phyloP scores from a whole-genome alignment of 1,140 invertebrate species.

The Drosophila orosa region DNA sequence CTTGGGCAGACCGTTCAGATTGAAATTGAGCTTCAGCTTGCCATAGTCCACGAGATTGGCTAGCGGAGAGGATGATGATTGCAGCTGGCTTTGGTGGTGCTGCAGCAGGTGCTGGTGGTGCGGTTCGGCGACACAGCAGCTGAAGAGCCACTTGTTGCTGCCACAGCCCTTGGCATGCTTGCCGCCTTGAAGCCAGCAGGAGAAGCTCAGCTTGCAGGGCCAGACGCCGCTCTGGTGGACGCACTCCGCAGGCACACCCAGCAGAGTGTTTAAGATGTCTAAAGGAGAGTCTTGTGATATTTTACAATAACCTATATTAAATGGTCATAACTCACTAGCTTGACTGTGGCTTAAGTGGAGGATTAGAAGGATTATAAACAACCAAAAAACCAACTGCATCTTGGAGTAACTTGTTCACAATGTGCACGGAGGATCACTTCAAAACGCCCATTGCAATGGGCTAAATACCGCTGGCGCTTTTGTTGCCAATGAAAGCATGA shows the following conservation, averaged over 20 bases:
- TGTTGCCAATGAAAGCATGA: slow-evolving; percentile 77
- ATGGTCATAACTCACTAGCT: slow-evolving; percentile 56
- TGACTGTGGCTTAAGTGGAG: slow-evolving; percentile 26
- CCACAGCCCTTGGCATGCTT: slow-evolving; percentile 87
- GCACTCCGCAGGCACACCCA: slow-evolving; percentile 87
- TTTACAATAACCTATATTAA: background rate
- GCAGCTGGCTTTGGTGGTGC: slow-evolving; percentile 85
- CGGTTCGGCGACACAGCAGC: slow-evolving; percentile 86
- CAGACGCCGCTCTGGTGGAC: slow-evolving; percentile 85
- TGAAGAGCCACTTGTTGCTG: slow-evolving; percentile 87
- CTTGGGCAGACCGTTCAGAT: slow-evolving; percentile 61
- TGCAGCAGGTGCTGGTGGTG: slow-evolving; percentile 85
- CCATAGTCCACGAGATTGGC: slow-evolving; percentile 72
- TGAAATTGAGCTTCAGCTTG: slow-evolving; percentile 62
- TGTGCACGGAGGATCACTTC: slow-evolving; percentile 32
- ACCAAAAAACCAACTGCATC: slow-evolving; percentile 47
- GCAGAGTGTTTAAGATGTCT: slow-evolving; percentile 85
- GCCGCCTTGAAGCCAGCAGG: slow-evolving; percentile 90
- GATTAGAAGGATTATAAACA: slow-evolving; percentile 47
- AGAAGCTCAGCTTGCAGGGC: slow-evolving; percentile 88
- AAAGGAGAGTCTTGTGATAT: background rate
- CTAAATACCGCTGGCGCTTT: slow-evolving; percentile 18
- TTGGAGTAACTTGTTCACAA: slow-evolving; percentile 15
- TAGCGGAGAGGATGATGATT: slow-evolving; percentile 52
- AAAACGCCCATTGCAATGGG: slow-evolving; percentile 34